Percentiles rank a stretch among this genome's conserved stretches.
phyloP scores from a whole-genome alignment of 2,888 invertebrate species.

The Eristalis intricaria region DNA sequence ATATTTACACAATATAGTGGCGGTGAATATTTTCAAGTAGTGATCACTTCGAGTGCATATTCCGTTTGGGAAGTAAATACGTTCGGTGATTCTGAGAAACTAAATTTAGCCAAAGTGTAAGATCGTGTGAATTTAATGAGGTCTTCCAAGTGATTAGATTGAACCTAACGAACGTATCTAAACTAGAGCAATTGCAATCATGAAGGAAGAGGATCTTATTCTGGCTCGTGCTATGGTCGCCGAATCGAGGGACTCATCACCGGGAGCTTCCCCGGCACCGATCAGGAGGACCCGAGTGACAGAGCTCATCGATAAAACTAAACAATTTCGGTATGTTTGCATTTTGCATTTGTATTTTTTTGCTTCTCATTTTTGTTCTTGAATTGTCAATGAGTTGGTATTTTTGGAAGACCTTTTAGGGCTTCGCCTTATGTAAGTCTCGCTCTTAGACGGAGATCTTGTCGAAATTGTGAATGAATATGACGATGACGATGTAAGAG shows the following conservation, averaged over 20 bases:
- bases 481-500: not conserved
- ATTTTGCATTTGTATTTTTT: conserved; percentile 34
- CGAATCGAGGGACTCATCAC: conserved; percentile 81
- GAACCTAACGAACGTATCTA: not conserved
- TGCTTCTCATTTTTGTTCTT: not conserved
- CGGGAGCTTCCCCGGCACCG: conserved; percentile 84
- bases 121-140: conserved; percentile 37
- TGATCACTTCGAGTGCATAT: conserved; percentile 22
- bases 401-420: conserved; percentile 59
- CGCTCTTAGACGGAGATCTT: not conserved
- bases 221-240: conserved; percentile 86
- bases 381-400: conserved; percentile 28
- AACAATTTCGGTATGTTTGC: conserved; percentile 85
- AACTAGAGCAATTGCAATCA: conserved; percentile 75
- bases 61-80: not conserved
- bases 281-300: conserved; percentile 85
- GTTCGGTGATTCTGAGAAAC: conserved; percentile 8
- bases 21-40: conserved; percentile 6
- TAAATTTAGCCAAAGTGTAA: conserved; percentile 22
- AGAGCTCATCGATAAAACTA: conserved; percentile 86
- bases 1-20: conserved; percentile 22
- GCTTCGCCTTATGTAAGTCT: conserved; percentile 11
- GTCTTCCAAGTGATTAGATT: not conserved
- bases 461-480: conserved; percentile 35
- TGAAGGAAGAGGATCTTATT: conserved; percentile 89